A percentile compares a stretch with the other conserved stretches of the same genome.
Evolutionary conservation across 2,888 invertebrate species (phyloP).

Genomic region (Cheilosia grossa): DNA sequence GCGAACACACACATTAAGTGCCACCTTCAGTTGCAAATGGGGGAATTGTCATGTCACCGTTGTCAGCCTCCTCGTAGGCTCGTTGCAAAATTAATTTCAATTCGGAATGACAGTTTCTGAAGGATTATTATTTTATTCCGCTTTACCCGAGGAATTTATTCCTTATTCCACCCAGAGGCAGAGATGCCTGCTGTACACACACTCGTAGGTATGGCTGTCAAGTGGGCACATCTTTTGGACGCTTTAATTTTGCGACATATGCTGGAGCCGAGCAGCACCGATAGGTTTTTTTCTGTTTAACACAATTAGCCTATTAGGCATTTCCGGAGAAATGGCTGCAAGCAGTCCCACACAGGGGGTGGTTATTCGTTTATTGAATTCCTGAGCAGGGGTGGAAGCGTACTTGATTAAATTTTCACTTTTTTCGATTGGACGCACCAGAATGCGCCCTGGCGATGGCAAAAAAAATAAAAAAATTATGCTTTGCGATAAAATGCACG

Average conservation of each 20-base stretch:
- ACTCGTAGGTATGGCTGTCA: conserved; percentile 21
- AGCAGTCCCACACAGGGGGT: neutral
- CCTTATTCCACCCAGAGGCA: conserved; percentile 13
- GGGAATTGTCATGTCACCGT: conserved; percentile 48
- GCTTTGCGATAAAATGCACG: conserved; percentile 36
- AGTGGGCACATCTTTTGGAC: conserved; percentile 31
- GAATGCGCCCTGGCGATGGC: conserved; percentile 33
- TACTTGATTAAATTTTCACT: conserved; percentile 70
- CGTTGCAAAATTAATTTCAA: conserved; percentile 72
- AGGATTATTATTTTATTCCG: conserved; percentile 74
- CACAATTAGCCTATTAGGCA: conserved; percentile 69
- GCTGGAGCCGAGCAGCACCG: conserved; percentile 27
- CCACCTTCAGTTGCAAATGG: conserved; percentile 43
- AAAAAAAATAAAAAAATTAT: conserved; percentile 49
- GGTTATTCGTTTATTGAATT: conserved; percentile 62
- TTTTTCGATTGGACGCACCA: conserved; percentile 62
- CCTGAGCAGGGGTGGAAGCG: conserved; percentile 19
- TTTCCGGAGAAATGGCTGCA: conserved; percentile 35
- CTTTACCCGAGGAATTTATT: conserved; percentile 65
- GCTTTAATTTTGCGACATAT: conserved; percentile 66
- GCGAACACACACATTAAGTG: conserved; percentile 37
- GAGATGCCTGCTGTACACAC: neutral
- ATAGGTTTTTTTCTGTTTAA: conserved; percentile 57
- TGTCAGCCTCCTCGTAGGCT: conserved; percentile 41
- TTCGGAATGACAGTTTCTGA: conserved; percentile 72